Conservation (phyloP, 1,140 invertebrate genomes). For the Planococcus citri region DNA sequence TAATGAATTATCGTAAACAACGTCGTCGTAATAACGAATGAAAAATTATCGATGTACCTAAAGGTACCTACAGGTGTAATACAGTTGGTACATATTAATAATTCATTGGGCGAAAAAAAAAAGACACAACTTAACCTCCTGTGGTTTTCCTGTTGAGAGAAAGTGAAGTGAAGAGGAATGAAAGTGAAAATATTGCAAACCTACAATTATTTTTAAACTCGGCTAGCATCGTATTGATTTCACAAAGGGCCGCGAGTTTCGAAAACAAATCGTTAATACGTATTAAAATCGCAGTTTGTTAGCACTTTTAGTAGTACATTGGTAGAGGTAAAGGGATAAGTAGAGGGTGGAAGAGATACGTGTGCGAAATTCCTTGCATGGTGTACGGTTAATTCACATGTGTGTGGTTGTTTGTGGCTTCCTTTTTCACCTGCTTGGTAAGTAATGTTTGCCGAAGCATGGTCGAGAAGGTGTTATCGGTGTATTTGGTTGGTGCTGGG, state of each 20-base stretch:
- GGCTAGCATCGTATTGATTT: not conserved
- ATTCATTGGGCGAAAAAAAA: not conserved
- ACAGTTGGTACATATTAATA: no score
- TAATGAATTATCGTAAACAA: not conserved
- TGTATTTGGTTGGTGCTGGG: no score
- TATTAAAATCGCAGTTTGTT: not conserved
- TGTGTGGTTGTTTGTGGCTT: no score
- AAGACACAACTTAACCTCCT: not conserved
- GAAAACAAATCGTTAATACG: not conserved
- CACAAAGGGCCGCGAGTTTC: not conserved
- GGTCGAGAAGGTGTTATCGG: no score
- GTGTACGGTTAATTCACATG: no score
- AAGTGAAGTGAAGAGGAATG: not conserved
- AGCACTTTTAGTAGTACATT: not conserved
- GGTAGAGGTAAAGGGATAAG: no score
- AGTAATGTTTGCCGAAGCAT: no score
- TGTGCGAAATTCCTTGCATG: no score
- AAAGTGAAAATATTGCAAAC: not conserved
- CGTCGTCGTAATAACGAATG: not conserved
- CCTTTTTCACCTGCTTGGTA: no score
- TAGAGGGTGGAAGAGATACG: no score
- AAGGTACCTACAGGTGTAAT: no score
- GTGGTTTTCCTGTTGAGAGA: no score
- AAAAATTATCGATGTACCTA: constrained; percentile 3
- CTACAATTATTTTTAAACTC: not conserved